Conservation (phyloP, 2,888 invertebrate species). For the Choristoneura rosaceana region DNA sequence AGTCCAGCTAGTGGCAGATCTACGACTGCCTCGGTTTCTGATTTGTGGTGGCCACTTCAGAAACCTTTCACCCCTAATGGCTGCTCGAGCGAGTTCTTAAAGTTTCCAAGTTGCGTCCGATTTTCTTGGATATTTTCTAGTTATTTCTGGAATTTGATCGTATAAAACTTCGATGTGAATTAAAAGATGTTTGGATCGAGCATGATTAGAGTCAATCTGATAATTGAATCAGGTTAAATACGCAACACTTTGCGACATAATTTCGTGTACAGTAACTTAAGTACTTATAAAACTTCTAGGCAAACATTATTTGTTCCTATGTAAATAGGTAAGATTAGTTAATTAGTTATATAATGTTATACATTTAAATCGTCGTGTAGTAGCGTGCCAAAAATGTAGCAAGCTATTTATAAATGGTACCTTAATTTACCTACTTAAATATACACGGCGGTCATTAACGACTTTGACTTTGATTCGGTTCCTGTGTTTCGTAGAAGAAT, state of each 20-base stretch:
- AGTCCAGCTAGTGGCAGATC: too few species aligned
- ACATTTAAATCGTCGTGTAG: conserved; percentile 66
- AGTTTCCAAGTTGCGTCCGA: too few species aligned
- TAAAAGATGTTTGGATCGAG: conserved; percentile 6
- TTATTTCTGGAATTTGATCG: too few species aligned
- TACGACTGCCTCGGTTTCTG: too few species aligned
- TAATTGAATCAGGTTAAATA: conserved; percentile 3
- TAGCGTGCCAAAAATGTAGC: conserved; percentile 77
- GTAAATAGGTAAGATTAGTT: conserved; percentile 61
- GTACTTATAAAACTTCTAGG: conserved; percentile 31
- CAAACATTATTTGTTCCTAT: conserved; percentile 67
- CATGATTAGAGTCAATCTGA: not conserved
- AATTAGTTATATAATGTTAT: conserved; percentile 50
- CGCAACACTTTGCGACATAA: not conserved
- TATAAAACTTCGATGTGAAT: not conserved
- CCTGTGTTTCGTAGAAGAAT: not conserved
- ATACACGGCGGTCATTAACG: not conserved
- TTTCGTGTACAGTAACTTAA: conserved; percentile 36
- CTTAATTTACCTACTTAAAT: not conserved
- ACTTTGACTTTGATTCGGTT: not conserved
- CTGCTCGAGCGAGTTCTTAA: too few species aligned
- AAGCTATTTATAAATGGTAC: conserved; percentile 53
- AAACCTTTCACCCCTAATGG: too few species aligned
- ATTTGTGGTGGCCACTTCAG: too few species aligned
- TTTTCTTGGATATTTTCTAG: too few species aligned